These are phyloP conservation scores for Mactromeris polynyma DNA, from an alignment of 2,888 invertebrate species.

Conservation along the genomic window DNA sequence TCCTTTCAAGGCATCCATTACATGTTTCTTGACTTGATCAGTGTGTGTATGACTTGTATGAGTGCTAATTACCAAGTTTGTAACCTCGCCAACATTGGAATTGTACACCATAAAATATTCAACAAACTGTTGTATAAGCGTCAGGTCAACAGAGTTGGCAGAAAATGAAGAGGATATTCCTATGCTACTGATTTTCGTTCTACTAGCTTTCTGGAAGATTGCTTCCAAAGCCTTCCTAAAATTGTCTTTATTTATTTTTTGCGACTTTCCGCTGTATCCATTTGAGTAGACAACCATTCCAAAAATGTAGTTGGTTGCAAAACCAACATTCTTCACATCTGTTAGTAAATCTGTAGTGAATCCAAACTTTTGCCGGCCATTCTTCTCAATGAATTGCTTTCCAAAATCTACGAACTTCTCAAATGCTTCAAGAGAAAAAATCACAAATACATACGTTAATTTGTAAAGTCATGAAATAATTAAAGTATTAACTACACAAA, in stretches of 20 bases:
- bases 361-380: background rate
- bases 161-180: background rate
- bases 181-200: background rate
- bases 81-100: too few species aligned
- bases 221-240: background rate
- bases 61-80: too few species aligned
- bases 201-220: background rate
- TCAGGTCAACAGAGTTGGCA: too few species aligned
- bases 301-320: background rate
- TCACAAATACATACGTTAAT: too few species aligned
- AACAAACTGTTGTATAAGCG: too few species aligned
- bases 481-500: too few species aligned
- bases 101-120: too few species aligned
- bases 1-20: too few species aligned
- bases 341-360: background rate
- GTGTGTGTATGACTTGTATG: too few species aligned
- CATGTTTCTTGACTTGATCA: too few species aligned
- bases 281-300: background rate
- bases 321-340: background rate
- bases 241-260: background rate
- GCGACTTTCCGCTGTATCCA: background rate
- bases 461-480: too few species aligned
- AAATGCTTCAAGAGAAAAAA: background rate
- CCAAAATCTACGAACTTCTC: background rate
- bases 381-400: background rate